phyloP scores from a whole-genome alignment of 2,888 invertebrate genomes.

The Parnassius orleans region DNA sequence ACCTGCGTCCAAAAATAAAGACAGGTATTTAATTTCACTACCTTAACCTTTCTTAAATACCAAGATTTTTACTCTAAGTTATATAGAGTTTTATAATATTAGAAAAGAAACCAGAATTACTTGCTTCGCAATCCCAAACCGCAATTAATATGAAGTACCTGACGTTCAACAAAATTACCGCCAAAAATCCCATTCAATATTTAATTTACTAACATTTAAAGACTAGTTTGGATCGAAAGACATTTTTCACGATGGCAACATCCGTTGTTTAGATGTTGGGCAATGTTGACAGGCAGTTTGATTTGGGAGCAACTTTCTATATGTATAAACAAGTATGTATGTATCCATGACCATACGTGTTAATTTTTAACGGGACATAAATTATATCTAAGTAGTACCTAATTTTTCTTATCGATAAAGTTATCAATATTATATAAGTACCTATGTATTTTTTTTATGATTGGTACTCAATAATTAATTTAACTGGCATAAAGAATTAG shows the following conservation, averaged over 20 bases:
- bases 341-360: conserved; percentile 40
- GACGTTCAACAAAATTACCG: conserved; percentile 17
- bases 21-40: too few relatives aligned
- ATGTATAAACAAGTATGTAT: conserved; percentile 58
- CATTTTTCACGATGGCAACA: conserved; percentile 14
- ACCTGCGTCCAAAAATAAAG: too few relatives aligned
- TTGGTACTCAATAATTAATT: too few relatives aligned
- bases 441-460: too few relatives aligned
- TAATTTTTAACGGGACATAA: conserved; percentile 8
- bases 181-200: conserved; percentile 9
- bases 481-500: too few relatives aligned
- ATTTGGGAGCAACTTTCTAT: conserved; percentile 76
- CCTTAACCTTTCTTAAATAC: background rate
- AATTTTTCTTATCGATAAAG: too few relatives aligned
- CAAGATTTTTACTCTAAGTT: background rate
- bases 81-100: background rate
- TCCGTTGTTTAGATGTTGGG: conserved; percentile 45
- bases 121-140: conserved; percentile 10
- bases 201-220: conserved; percentile 16
- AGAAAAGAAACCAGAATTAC: conserved; percentile 14
- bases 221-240: conserved; percentile 20
- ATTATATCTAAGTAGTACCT: background rate
- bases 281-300: conserved; percentile 63
- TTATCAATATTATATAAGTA: too few relatives aligned
- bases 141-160: conserved; percentile 12